A percentile compares a stretch with the other conserved stretches of the same genome.
Conservation (phyloP, 2,888 invertebrate genomes). For the Rhaphigaster nebulosa region DNA sequence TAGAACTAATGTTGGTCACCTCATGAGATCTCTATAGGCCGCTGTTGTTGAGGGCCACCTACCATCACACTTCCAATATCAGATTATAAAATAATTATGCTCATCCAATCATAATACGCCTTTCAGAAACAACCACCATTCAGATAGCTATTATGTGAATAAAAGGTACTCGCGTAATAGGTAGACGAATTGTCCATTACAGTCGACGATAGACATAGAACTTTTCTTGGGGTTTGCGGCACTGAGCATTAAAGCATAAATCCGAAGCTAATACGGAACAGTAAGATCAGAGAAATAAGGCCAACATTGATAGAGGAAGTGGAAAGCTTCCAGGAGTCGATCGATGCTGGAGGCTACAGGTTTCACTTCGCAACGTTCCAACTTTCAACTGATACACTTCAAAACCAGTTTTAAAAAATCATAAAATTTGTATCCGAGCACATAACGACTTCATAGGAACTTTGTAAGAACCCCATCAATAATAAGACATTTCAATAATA, state of each 20-base stretch:
- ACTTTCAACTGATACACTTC: neutral
- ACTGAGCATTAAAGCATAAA: neutral
- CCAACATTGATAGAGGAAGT: neutral
- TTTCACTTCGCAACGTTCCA: neutral
- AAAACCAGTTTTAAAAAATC: neutral
- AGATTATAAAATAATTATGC: slow-evolving; percentile 2
- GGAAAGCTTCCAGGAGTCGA: neutral
- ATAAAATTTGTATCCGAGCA: neutral
- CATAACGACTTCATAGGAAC: too few relatives aligned
- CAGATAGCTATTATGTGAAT: neutral
- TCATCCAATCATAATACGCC: neutral
- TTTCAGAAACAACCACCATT: neutral
- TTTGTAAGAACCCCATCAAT: too few relatives aligned
- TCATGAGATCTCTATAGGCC: neutral
- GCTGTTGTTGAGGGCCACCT: neutral
- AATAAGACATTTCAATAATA: too few relatives aligned
- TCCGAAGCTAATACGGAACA: neutral
- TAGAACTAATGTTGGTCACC: neutral
- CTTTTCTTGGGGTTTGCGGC: neutral
- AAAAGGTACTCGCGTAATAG: neutral
- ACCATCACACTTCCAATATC: neutral
- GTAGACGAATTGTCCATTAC: neutral
- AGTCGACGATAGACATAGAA: neutral
- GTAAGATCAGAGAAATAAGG: neutral
- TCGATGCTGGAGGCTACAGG: neutral